phyloP scores from a whole-genome alignment of 1,140 invertebrate species.

The Venturia canescens region DNA sequence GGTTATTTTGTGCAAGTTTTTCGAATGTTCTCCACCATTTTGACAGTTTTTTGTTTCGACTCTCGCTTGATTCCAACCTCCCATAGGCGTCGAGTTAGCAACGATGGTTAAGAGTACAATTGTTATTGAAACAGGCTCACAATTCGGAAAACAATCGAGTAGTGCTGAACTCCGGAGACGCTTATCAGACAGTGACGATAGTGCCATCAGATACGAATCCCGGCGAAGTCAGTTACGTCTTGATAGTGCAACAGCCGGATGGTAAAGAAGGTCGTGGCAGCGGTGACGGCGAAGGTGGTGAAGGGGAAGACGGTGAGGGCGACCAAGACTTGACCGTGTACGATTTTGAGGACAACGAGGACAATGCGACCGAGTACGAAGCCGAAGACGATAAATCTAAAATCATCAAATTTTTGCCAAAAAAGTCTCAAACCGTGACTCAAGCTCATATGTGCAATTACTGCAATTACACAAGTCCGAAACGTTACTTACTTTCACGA shows the following conservation, averaged over 20 bases:
- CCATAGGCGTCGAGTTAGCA: not conserved
- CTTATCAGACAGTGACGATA: conserved; percentile 91
- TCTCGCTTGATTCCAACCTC: not conserved
- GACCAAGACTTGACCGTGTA: conserved; percentile 82
- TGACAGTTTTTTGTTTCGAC: conserved; percentile 16
- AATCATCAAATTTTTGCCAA: conserved; percentile 82
- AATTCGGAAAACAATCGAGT: conserved; percentile 73
- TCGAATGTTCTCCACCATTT: too few species aligned
- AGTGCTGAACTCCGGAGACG: conserved; percentile 80
- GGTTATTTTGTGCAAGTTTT: too few species aligned
- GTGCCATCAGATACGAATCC: conserved; percentile 88
- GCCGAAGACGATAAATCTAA: conserved; percentile 85
- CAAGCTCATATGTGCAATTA: conserved; percentile 91
- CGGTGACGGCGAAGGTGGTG: conserved; percentile 77
- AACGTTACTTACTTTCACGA: conserved; percentile 91
- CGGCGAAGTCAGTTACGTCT: conserved; percentile 91
- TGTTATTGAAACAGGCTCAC: conserved; percentile 59
- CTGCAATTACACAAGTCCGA: conserved; percentile 93
- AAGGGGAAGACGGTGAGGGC: conserved; percentile 80
- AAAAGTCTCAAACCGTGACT: conserved; percentile 84
- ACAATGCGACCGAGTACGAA: conserved; percentile 80
- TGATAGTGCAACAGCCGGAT: conserved; percentile 89
- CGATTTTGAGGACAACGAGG: conserved; percentile 82
- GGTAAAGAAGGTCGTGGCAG: conserved; percentile 77
- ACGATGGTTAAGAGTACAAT: too few species aligned